phyloP scores from a whole-genome alignment of 64 coral and sea anemone species.

The Porites australiensis region DNA sequence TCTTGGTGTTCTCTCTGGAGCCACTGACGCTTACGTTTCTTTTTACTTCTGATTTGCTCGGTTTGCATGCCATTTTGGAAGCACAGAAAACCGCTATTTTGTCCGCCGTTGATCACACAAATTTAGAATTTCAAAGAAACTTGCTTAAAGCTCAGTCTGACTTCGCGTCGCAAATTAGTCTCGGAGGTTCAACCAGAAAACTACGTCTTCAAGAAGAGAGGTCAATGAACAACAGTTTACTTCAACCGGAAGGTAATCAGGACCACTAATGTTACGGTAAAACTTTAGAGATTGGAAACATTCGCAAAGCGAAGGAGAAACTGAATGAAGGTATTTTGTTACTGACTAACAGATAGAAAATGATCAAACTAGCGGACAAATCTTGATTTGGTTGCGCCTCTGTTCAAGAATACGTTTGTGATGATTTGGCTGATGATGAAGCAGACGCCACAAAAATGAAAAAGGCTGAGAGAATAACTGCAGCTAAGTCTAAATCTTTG shows the following conservation, averaged over 20 bases:
- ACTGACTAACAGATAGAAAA: not conserved
- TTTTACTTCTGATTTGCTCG: no score
- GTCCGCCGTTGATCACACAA: not conserved
- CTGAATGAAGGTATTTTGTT: slow-evolving; percentile 3
- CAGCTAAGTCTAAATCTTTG: not conserved
- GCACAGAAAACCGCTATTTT: not conserved
- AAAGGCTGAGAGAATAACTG: slow-evolving; percentile 42
- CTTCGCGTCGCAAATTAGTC: not conserved
- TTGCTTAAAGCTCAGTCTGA: not conserved
- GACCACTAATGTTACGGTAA: no score
- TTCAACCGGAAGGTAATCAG: no score
- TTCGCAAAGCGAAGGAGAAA: slow-evolving; percentile 24
- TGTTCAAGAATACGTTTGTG: slow-evolving; percentile 41
- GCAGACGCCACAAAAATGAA: slow-evolving; percentile 49
- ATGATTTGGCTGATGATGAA: slow-evolving; percentile 56
- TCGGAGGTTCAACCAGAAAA: slow-evolving; percentile 3
- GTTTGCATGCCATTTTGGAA: not conserved
- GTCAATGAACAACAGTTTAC: no score
- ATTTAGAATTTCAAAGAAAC: not conserved
- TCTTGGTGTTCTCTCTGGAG: no score
- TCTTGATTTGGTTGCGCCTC: slow-evolving; percentile 8
- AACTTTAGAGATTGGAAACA: not conserved
- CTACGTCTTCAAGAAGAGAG: not conserved
- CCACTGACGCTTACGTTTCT: no score
- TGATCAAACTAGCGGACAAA: not conserved